Base-by-base conservation (phyloP, 2,797 vertebrate species). In the Lithobates pipiens region DNA sequence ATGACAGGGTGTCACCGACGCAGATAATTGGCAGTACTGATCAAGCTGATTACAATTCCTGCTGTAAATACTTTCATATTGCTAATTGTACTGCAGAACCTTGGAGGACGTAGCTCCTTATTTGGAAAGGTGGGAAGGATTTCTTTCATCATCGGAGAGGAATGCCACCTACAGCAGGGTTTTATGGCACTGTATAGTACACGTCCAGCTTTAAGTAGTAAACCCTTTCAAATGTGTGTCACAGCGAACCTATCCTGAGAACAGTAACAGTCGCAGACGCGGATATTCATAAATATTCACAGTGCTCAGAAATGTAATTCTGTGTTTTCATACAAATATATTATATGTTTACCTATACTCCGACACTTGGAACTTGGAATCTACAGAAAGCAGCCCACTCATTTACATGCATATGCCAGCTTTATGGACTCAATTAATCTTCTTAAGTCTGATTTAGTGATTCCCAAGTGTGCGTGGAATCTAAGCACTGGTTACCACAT, bases 401-500 rank as follows among this genome's bases (percentile, higher is more conserved):
- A n/a, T 21, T 80, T 90, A 44, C 46, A n/a, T 74, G n/a, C 63
- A 69, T 76, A 70, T 18, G 10, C 77, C 88, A 90, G 89, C 34
- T 57, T 88, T 88, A 87, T 46, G 80, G 89, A 91, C 76, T 6
- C 82, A 86, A 82, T 36, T 84, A 11, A 18, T 80, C 50, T 68
- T 72, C 85, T 85, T 85, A 61, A 80, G 27, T 46, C 1, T 77
- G 36, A 78, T 88, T 87, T 86, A 67, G 2, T 63, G 16, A 82
- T 27, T 86, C 75, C 68, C 2, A 83, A 88, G 54, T 83, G 57
- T 85, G 85, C 15, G 82, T 80, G 85, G 69, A 27, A 89, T 25
- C 85, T 27, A 46, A 0, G 1, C 70, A 82, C 70, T 11, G 23
- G 72, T 89, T 89, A 61, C 76, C 78, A 61, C 83, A n/a, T 36